Evolutionary conservation across 2,888 invertebrate species (phyloP), one percentile per base, ranked within the genome.

Genomic region (Pyralis farinalis): DNA sequence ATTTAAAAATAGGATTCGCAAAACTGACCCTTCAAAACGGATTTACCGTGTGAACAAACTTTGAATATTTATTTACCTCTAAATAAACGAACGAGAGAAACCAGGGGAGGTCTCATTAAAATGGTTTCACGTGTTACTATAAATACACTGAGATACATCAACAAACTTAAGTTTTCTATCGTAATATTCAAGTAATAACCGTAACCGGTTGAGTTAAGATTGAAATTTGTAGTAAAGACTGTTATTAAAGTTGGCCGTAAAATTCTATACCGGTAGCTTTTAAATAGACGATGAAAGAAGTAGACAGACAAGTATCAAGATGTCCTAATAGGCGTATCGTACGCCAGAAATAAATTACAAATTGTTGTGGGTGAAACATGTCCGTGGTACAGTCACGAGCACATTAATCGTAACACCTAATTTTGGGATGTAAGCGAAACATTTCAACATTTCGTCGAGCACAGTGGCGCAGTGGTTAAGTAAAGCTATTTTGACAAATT

Each of bases 221-320:
- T 46, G 27, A 52, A 47, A 52, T 55, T 77, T 5, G 46, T 25
- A 25, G 58, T 49, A 20, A 22, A 43, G 27, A 25, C 34, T 12
- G 3, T 16, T 47, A 34, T 20, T 33, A 1, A 34, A 36, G 41
- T 27, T 33, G 40, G 16, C 46, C 38, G 29, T 34, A 12, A 36
- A 21, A 7, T 12, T 51, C 45, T 56, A 48, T 55, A 65, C 58
- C 64, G 56, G 73, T 72, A 63, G 82, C 80, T 85, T 84, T 88
- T 84, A 88, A 87, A 87, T 84, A 86, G 78, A 86, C 54, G 88
- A 71, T 86, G 88, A 88, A 86, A 88, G 86, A 85, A 83, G 75
- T 76, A 69, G 81, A 84, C 84, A 74, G 86, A 70, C 80, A 80
- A 75, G 82, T 75, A 84, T 87, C 87, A 86, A 82, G 86, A 76